These are phyloP conservation scores for Rhinichthys klamathensis DNA, from an alignment of 2,113 vertebrate species.

Conservation along the genomic window DNA sequence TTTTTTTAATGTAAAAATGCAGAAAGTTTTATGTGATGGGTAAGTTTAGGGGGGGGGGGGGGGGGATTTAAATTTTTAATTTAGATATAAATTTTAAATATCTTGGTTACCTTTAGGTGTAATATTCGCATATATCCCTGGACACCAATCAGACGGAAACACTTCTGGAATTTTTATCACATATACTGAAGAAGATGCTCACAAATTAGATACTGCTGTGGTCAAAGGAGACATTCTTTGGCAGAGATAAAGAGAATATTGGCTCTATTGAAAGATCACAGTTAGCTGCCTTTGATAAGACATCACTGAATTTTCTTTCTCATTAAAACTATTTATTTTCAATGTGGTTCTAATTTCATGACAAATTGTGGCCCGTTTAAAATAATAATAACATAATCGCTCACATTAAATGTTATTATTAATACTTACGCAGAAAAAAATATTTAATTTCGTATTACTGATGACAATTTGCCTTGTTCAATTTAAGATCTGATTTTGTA, in stretches of 20 bases:
- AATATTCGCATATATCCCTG: background rate
- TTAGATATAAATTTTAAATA: too few relatives aligned
- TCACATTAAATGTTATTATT: constrained; percentile 62
- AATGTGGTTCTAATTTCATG: constrained; percentile 57
- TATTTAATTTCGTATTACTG: constrained; percentile 11
- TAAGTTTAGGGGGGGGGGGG: too few relatives aligned
- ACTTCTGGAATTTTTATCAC: constrained; percentile 58
- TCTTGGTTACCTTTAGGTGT: too few relatives aligned
- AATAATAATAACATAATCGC: constrained; percentile 66
- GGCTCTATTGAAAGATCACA: constrained; percentile 64
- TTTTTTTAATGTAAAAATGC: too few relatives aligned
- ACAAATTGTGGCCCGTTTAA: constrained; percentile 61
- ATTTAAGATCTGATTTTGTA: constrained; percentile 27
- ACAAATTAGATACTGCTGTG: constrained; percentile 69
- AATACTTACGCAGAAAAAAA: constrained; percentile 15
- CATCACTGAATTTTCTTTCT: constrained; percentile 64
- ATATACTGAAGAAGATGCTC: constrained; percentile 66
- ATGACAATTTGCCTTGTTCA: constrained; percentile 40
- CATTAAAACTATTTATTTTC: constrained; percentile 70
- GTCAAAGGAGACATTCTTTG: constrained; percentile 68
- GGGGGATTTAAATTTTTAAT: too few relatives aligned
- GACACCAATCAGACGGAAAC: background rate
- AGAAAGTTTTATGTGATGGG: too few relatives aligned
- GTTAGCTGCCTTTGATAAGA: constrained; percentile 63
- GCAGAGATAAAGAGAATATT: constrained; percentile 66